Evolutionary conservation across 2,888 invertebrate genomes (phyloP).

Genomic region (Epicampocera succincta): DNA sequence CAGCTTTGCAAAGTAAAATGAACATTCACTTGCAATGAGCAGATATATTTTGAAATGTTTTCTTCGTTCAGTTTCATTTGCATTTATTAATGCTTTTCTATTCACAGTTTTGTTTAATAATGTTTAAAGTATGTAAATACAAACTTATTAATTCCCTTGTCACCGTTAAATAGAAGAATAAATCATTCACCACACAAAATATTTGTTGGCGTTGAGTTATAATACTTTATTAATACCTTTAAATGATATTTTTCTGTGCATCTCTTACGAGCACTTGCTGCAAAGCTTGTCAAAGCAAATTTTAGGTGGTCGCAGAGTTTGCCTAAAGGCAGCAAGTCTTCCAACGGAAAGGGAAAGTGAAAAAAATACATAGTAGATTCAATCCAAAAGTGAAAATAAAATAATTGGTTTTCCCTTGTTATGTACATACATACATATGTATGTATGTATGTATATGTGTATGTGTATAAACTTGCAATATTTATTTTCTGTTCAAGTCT

Average conservation of each 20-base stretch:
- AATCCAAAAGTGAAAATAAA: too few relatives aligned
- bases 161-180: neutral
- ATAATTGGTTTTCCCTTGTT: too few relatives aligned
- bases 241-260: neutral
- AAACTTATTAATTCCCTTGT: constrained; percentile 26
- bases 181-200: constrained; percentile 45
- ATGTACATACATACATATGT: too few relatives aligned
- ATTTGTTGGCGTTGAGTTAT: neutral
- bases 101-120: constrained; percentile 6
- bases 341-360: neutral
- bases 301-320: constrained; percentile 48
- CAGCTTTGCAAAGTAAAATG: constrained; percentile 27
- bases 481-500: too few relatives aligned
- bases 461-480: too few relatives aligned
- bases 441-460: too few relatives aligned
- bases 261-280: constrained; percentile 9
- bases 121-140: neutral
- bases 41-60: constrained; percentile 3
- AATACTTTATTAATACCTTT: constrained; percentile 9
- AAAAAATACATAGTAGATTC: too few relatives aligned
- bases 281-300: constrained; percentile 42
- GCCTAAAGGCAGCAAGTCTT: constrained; percentile 24
- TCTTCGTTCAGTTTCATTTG: constrained; percentile 34
- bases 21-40: constrained; percentile 40
- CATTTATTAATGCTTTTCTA: constrained; percentile 5